Base-by-base conservation (phyloP, 1,140 invertebrate genomes). In the Drosophila kepulauana region DNA sequence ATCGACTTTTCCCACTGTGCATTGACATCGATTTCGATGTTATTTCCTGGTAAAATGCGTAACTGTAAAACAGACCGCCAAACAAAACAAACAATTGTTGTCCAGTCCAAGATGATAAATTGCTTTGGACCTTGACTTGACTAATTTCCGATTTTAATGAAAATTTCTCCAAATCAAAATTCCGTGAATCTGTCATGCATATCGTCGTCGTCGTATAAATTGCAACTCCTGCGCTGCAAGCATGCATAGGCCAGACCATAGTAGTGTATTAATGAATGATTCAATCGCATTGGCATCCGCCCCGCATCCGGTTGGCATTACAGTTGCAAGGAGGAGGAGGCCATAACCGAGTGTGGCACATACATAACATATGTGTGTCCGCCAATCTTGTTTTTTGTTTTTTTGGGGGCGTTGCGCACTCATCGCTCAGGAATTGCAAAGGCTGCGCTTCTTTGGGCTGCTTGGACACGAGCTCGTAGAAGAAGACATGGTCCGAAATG, bases 281-380 rank as follows among this genome's bases (percentile, higher is more conserved):
- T 91, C 89, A 91, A 91, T 91, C 84, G 72, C 72, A 67, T 82
- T 91, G 89, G 89, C 79, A 91, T 91, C 90, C 85, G 84, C 74
- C 90, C 80, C 74, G 75, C 79, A 91, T 91, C 89, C 89, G 85
- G 79, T 90, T 87, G 75, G 71, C 76, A 85, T 91, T 91, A 65
- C 84, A 85, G 54, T 75, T 71, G 67, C 66, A 69, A 66, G 63
- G 28, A 69, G 45, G 30, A 38, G 52, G 28, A 49, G 70, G 49
- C 20, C 15, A 28, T 5, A 38, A 11, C 1, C 35, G 35, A 38
- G 1, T 30, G 28, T 65, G 20, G 15, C 63, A 67, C 33, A 15
- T 38, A 25, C 41, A 33, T 59, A 38, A 67, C 33, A 15, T 38
- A 25, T 51, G 45, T 59, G 48, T 56, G 54, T 38, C 52, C 48